These are phyloP conservation scores for Carassius auratus DNA, from an alignment of 2,113 vertebrate species.

Conservation along the genomic window DNA sequence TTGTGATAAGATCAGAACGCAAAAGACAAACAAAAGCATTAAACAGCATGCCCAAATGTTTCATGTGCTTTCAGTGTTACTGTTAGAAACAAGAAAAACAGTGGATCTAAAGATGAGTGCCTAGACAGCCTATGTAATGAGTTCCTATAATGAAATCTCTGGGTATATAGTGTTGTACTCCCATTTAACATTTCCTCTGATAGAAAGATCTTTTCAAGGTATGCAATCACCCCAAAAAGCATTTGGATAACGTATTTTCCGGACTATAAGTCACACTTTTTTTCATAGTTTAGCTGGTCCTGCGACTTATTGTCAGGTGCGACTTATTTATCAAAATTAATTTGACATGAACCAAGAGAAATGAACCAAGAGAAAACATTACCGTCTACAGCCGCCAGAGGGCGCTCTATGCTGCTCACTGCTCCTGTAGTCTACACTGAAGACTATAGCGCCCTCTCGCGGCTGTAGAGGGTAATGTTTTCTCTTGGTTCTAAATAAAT, in stretches of 20 bases:
- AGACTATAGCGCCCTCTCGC: too few species aligned
- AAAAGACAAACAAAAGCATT: conserved; percentile 5
- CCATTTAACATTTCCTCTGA: background rate
- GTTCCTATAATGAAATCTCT: conserved; percentile 14
- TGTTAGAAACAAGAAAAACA: conserved; percentile 9
- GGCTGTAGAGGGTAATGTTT: too few species aligned
- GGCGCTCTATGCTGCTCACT: too few species aligned
- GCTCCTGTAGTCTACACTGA: too few species aligned
- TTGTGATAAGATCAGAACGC: background rate
- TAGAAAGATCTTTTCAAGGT: background rate
- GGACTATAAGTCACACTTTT: too few species aligned
- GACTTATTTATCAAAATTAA: too few species aligned
- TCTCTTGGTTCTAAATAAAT: too few species aligned
- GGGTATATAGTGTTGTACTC: conserved; percentile 1
- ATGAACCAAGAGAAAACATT: too few species aligned
- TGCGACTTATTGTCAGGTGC: too few species aligned
- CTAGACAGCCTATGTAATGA: background rate
- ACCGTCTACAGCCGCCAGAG: too few species aligned
- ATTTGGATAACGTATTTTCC: background rate
- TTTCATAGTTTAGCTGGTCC: too few species aligned
- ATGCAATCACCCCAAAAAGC: conserved; percentile 1
- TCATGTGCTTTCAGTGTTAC: background rate
- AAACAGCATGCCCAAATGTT: background rate
- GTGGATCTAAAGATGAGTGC: background rate
- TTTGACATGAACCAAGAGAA: too few species aligned